Conservation (phyloP, 2,113 vertebrate species). For the Oxyura jamaicensis region DNA sequence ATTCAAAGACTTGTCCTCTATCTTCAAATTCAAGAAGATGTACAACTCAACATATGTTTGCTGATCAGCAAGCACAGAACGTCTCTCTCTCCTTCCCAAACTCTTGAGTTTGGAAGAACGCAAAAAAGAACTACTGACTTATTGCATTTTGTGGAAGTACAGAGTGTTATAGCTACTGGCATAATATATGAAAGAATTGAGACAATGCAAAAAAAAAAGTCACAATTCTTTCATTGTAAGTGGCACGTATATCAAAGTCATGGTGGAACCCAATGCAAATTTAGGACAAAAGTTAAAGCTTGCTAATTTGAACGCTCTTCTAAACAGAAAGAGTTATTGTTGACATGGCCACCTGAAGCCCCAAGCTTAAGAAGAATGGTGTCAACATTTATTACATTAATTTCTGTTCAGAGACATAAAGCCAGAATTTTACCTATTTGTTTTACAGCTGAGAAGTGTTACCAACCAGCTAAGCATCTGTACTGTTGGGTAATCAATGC, state of each 20-base stretch:
- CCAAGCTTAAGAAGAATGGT: background rate
- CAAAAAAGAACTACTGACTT: background rate
- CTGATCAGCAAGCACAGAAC: background rate
- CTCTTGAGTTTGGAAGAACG: background rate
- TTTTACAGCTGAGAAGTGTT: background rate
- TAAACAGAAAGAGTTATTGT: background rate
- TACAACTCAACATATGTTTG: fast-evolving
- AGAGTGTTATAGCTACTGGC: background rate
- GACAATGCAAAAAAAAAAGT: background rate
- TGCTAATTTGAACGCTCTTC: background rate
- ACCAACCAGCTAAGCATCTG: background rate
- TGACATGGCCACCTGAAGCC: background rate
- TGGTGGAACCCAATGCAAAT: background rate
- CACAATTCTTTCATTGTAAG: background rate
- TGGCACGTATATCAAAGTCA: background rate
- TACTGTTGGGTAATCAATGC: background rate
- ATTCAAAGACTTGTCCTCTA: background rate
- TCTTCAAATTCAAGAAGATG: background rate
- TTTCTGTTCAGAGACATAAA: background rate
- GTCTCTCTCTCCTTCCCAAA: background rate
- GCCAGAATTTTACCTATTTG: background rate
- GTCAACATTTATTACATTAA: background rate
- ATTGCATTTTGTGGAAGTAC: fast-evolving
- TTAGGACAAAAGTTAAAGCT: background rate
- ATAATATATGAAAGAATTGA: background rate